Conservation (phyloP, 1,140 invertebrate species). For the Nasonia longicornis region DNA sequence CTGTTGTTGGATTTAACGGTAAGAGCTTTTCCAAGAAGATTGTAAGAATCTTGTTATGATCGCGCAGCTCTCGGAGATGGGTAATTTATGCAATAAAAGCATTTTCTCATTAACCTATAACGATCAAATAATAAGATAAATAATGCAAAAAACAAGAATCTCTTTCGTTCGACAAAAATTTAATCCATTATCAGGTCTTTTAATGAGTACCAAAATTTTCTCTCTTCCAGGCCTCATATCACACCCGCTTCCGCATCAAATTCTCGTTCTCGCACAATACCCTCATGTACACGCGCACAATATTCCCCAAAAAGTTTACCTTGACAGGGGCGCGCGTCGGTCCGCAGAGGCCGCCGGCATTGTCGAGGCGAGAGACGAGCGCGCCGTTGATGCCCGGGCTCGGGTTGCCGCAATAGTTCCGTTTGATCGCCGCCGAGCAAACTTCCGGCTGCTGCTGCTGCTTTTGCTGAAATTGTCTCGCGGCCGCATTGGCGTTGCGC, state of each 20-base stretch:
- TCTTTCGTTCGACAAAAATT: too few relatives aligned
- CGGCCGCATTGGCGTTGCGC: not conserved
- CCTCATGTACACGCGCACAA: not conserved
- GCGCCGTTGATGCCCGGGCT: not conserved
- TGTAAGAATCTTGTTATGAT: not conserved
- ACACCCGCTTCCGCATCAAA: too few relatives aligned
- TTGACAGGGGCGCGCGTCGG: not conserved
- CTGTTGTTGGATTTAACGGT: not conserved
- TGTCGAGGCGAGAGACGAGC: not conserved
- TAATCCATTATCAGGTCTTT: too few relatives aligned
- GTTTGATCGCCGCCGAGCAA: conserved; percentile 1
- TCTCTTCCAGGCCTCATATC: too few relatives aligned
- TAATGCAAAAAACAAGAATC: too few relatives aligned
- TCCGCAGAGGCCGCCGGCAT: not conserved
- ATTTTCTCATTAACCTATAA: too few relatives aligned
- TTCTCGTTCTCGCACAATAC: not conserved
- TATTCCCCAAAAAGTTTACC: not conserved
- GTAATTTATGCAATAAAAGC: not conserved
- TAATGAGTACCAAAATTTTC: too few relatives aligned
- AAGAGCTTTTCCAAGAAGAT: not conserved
- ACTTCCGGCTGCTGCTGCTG: conserved; percentile 9
- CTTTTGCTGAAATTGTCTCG: conserved; percentile 22
- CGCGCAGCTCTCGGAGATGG: too few relatives aligned
- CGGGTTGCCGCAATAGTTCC: conserved; percentile 6
- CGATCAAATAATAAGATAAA: too few relatives aligned